phyloP scores from a whole-genome alignment of 2,888 invertebrate species.

The Catotricha subobsoleta region DNA sequence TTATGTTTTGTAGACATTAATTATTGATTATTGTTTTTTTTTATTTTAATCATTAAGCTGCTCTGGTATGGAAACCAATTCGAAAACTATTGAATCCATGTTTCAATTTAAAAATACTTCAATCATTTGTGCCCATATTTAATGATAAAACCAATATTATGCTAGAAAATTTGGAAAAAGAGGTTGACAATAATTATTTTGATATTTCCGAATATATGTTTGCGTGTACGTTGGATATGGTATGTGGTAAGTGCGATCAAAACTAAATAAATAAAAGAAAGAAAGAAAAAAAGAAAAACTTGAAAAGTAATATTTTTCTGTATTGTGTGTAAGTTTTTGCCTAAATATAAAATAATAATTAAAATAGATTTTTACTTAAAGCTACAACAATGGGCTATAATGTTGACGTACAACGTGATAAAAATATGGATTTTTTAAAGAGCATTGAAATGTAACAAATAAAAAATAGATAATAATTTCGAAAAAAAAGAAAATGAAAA shows the following conservation, averaged over 20 bases:
- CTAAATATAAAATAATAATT: too few species aligned
- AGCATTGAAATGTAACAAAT: conserved; percentile 4
- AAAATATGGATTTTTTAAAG: conserved; percentile 4
- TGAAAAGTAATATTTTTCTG: too few species aligned
- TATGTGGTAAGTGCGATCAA: conserved; percentile 7
- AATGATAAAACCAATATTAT: conserved; percentile 10
- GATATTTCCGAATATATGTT: conserved; percentile 8
- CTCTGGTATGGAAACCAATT: conserved; percentile 13
- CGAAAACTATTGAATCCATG: conserved; percentile 15
- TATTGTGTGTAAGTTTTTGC: not conserved
- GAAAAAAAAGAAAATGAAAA: too few species aligned
- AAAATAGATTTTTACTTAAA: conserved; percentile 1
- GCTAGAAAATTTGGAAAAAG: conserved; percentile 4
- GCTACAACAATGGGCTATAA: conserved; percentile 6
- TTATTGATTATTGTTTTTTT: not conserved
- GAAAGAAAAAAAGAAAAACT: too few species aligned
- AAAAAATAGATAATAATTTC: too few species aligned
- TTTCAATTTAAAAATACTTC: conserved; percentile 14
- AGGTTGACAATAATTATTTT: conserved; percentile 5
- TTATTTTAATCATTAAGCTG: not conserved
- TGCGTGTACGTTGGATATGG: conserved; percentile 10
- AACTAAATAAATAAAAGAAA: too few species aligned
- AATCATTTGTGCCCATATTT: conserved; percentile 16
- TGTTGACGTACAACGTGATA: conserved; percentile 5
- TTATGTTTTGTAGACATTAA: not conserved